A percentile compares a stretch with the other conserved stretches of the same genome.
These are phyloP conservation scores for Diarsia brunnea DNA, from an alignment of 2,888 invertebrate species.

Conservation along the genomic window DNA sequence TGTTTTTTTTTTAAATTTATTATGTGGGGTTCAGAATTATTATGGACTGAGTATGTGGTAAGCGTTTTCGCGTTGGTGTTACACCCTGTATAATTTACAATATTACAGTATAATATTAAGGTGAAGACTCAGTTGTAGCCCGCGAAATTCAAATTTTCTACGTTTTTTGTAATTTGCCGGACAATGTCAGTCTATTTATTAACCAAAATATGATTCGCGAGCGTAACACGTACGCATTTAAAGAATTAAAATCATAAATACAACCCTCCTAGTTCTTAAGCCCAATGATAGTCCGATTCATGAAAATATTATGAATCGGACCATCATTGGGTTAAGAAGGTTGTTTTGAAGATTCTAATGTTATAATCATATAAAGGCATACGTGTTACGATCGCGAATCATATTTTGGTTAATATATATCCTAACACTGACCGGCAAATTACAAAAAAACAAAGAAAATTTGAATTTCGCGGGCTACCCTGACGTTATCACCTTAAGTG, in stretches of 20 bases:
- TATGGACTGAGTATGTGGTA: not conserved
- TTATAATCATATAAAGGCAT: conserved; percentile 39
- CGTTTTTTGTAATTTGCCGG: too few species aligned
- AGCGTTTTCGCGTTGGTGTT: not conserved
- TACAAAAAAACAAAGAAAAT: too few species aligned
- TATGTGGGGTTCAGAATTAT: conserved; percentile 26
- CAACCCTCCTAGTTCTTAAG: not conserved
- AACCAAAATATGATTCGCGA: too few species aligned
- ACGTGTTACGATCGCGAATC: conserved; percentile 39
- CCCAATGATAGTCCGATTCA: not conserved
- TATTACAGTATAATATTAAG: too few species aligned
- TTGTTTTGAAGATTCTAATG: conserved; percentile 41
- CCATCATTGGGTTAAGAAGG: conserved; percentile 41
- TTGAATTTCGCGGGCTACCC: too few species aligned
- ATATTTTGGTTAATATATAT: conserved; percentile 39
- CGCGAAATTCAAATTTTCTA: too few species aligned
- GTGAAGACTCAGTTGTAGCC: too few species aligned
- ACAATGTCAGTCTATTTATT: too few species aligned
- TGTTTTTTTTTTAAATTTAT: conserved; percentile 40
- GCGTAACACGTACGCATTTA: too few species aligned
- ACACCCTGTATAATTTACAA: too few species aligned
- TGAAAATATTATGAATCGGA: conserved; percentile 30
- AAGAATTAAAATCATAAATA: not conserved
- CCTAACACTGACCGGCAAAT: too few species aligned
- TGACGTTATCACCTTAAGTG: conserved; percentile 35